Base-by-base conservation (phyloP, 2,888 invertebrate species). In the Mesochorus sp. region DNA sequence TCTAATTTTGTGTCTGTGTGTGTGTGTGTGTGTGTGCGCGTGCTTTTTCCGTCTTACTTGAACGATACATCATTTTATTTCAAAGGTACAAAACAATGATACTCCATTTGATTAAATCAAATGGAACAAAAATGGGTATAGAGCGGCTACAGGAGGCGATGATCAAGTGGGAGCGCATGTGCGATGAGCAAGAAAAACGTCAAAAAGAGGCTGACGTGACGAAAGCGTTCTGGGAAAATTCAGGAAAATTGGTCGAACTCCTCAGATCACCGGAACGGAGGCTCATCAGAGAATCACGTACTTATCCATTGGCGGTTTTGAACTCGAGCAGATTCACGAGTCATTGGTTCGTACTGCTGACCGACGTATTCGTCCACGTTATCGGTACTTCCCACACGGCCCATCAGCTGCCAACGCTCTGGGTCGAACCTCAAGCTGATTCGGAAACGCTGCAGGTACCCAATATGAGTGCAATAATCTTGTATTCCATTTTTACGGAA, bases 321-420 rank as follows among this genome's bases (percentile, higher is more conserved):
- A 94, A 95, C 86, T 94, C 94, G 26, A 94, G 95, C 19, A 93
- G 95, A 79, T 95, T 97, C 89, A 94, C 95, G 2, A 94, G 94
- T 0, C 95, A 96, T 85, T 95, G 95, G 93, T 96, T 97, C 85
- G 93, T 97, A 82, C 92, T 97, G 59, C 94, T 97, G 86, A 96
- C 95, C 70, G 97, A 97, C 90, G 92, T 95, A 68, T 95, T 97
- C 80, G 94, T 97, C 70, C 96, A 97, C 86, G 92, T 95, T 24
- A 93, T 93, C 85, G 95, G 95, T 37, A 94, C 95, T 24, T 93
- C 94, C 0, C 93, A 94, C 62, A 93, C 92, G 72, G 90, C 93
- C 0, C 95, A 96, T 91, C 94, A 95, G 5, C 91, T 97, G 80
- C 93, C 93, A 79, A 95, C 95, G 0, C 89, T 97, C 51, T 97